Evolutionary conservation across 2,113 vertebrate species (phyloP).

Genomic region (Oryzias curvinotus): DNA sequence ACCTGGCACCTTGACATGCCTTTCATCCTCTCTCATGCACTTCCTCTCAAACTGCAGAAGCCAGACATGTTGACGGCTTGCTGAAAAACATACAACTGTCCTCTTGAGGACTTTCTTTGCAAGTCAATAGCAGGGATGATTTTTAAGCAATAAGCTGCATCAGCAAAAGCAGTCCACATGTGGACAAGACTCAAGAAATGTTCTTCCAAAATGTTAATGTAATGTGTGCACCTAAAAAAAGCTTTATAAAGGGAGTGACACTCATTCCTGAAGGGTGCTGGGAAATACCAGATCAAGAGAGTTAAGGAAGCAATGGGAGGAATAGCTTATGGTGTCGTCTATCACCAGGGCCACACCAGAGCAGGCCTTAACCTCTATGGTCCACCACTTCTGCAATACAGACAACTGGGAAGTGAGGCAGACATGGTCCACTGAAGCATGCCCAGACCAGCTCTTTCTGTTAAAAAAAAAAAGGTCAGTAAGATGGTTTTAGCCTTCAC

Average conservation of each 20-base stretch:
- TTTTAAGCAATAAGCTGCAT: slow-evolving; percentile 19
- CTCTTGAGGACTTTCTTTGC: slow-evolving; percentile 48
- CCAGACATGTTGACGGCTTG: slow-evolving; percentile 71
- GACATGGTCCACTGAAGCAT: slow-evolving; percentile 73
- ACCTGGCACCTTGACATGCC: slow-evolving; percentile 75
- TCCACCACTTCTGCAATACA: slow-evolving; percentile 72
- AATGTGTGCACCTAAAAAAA: slow-evolving; percentile 7
- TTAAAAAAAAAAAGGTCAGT: slow-evolving; percentile 21
- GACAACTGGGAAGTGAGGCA: slow-evolving; percentile 80
- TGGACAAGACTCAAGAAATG: not conserved
- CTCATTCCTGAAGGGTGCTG: too few species aligned
- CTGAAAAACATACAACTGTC: slow-evolving; percentile 65
- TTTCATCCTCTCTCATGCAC: slow-evolving; percentile 65
- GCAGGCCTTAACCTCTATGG: slow-evolving; percentile 67
- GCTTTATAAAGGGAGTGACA: too few species aligned
- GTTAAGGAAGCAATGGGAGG: slow-evolving; percentile 14
- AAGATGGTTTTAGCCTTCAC: not conserved
- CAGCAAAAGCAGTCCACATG: slow-evolving; percentile 11
- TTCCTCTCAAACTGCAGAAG: slow-evolving; percentile 63
- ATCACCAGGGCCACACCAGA: slow-evolving; percentile 70
- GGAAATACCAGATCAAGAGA: too few species aligned
- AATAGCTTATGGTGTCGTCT: slow-evolving; percentile 54
- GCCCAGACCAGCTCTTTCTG: slow-evolving; percentile 51
- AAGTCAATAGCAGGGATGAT: slow-evolving; percentile 32
- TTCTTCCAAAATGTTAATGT: slow-evolving; percentile 5